Percentiles rank a stretch among this genome's conserved stretches.
phyloP scores from a whole-genome alignment of 2,888 invertebrate genomes.

The Drosophila kambysellisi region DNA sequence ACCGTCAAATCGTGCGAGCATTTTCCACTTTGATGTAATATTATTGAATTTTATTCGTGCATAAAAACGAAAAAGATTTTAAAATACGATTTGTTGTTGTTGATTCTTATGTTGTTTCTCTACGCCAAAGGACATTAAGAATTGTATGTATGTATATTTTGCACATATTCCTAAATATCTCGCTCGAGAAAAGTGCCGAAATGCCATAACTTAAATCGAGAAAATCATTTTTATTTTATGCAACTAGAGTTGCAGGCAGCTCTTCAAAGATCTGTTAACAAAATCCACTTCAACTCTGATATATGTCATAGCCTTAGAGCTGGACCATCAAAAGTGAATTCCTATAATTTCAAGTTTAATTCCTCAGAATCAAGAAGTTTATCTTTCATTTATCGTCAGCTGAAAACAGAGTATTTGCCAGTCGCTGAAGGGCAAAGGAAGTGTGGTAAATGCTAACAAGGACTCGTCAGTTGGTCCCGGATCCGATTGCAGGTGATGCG shows the following conservation, averaged over 20 bases:
- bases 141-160: neutral
- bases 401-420: neutral
- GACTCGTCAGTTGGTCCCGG: neutral
- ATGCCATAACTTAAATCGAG: neutral
- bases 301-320: neutral
- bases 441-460: neutral
- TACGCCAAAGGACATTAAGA: neutral
- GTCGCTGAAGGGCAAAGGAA: neutral
- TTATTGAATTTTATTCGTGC: conserved; percentile 76
- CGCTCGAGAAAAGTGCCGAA: neutral
- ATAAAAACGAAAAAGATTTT: conserved; percentile 55
- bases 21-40: conserved; percentile 62
- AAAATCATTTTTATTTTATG: neutral
- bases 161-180: neutral
- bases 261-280: neutral
- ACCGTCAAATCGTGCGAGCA: conserved; percentile 33
- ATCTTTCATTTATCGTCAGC: neutral
- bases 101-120: neutral
- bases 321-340: neutral
- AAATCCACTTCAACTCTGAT: neutral
- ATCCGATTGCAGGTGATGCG: conserved; percentile 52
- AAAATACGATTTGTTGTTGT: conserved; percentile 46
- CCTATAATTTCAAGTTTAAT: neutral
- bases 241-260: neutral
- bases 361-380: neutral